A percentile compares a stretch with the other conserved stretches of the same genome.
phyloP scores from a whole-genome alignment of 2,888 invertebrate species.

The Celastrina argiolus region DNA sequence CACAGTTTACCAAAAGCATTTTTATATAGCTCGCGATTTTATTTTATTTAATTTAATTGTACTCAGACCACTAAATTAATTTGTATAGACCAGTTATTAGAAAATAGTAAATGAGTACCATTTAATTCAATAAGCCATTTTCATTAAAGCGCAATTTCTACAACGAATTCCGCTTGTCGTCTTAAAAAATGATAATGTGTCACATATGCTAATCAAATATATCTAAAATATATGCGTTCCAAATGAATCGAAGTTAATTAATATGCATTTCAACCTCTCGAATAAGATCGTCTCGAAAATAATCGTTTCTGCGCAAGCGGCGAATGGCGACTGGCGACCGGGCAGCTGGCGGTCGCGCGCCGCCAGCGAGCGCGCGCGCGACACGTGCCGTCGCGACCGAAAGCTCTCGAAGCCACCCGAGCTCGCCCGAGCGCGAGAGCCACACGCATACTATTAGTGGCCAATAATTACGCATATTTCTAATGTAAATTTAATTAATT shows the following conservation, averaged over 20 bases:
- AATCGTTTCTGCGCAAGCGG: slow-evolving; percentile 63
- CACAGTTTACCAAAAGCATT: not conserved
- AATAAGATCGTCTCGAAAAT: too few species aligned
- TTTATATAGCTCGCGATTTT: too few species aligned
- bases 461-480: too few species aligned
- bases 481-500: too few species aligned
- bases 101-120: not conserved
- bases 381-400: slow-evolving; percentile 56
- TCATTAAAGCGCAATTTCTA: not conserved
- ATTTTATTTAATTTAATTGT: too few species aligned
- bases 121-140: not conserved
- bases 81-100: not conserved
- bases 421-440: slow-evolving; percentile 45
- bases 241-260: slow-evolving; percentile 35
- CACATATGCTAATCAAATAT: slow-evolving; percentile 3
- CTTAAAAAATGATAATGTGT: not conserved
- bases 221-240: slow-evolving; percentile 23
- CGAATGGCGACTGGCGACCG: slow-evolving; percentile 32
- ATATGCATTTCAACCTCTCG: slow-evolving; percentile 36
- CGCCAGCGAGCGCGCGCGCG: slow-evolving; percentile 51
- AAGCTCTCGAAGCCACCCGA: slow-evolving; percentile 59
- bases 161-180: not conserved
- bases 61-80: not conserved
- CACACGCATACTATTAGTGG: slow-evolving; percentile 17
- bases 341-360: slow-evolving; percentile 53